A percentile compares a stretch with the other conserved stretches of the same genome.
These are phyloP conservation scores for Endomychus coccineus DNA, from an alignment of 2,888 invertebrate genomes.

Conservation along the genomic window DNA sequence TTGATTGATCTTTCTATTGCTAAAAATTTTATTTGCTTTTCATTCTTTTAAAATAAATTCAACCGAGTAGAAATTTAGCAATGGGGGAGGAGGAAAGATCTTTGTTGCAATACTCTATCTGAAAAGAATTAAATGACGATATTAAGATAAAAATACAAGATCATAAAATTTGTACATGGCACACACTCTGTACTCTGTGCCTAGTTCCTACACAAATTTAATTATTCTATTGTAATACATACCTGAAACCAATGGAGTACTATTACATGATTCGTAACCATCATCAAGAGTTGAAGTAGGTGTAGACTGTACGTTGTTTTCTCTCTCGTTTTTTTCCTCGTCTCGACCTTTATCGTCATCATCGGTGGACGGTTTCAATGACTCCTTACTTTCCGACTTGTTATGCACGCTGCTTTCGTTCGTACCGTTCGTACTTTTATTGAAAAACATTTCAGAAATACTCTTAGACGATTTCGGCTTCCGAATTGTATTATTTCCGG, in stretches of 20 bases:
- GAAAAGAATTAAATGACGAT: too few relatives aligned
- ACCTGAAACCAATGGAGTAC: constrained; percentile 59
- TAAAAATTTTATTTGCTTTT: too few relatives aligned
- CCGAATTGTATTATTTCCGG: constrained; percentile 25
- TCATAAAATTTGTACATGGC: too few relatives aligned
- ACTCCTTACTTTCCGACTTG: constrained; percentile 29
- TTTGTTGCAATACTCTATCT: too few relatives aligned
- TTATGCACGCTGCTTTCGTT: constrained; percentile 5
- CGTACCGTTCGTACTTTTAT: constrained; percentile 18
- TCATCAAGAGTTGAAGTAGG: constrained; percentile 50
- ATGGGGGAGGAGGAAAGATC: too few relatives aligned
- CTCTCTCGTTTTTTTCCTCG: constrained; percentile 11
- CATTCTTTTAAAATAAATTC: too few relatives aligned
- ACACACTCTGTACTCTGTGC: too few relatives aligned
- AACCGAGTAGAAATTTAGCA: too few relatives aligned
- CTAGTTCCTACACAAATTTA: too few relatives aligned
- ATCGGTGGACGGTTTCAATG: constrained; percentile 22
- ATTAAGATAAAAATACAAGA: too few relatives aligned
- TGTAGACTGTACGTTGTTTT: constrained; percentile 32
- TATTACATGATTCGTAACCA: constrained; percentile 60
- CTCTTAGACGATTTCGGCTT: constrained; percentile 33
- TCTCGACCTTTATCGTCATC: constrained; percentile 7
- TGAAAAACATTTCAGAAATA: constrained; percentile 30
- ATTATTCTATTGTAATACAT: too few relatives aligned
- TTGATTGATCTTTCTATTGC: too few relatives aligned